Base-by-base conservation (phyloP, 37 sponge, comb jelly and placozoan genomes). In the Corticium candelabrum region DNA sequence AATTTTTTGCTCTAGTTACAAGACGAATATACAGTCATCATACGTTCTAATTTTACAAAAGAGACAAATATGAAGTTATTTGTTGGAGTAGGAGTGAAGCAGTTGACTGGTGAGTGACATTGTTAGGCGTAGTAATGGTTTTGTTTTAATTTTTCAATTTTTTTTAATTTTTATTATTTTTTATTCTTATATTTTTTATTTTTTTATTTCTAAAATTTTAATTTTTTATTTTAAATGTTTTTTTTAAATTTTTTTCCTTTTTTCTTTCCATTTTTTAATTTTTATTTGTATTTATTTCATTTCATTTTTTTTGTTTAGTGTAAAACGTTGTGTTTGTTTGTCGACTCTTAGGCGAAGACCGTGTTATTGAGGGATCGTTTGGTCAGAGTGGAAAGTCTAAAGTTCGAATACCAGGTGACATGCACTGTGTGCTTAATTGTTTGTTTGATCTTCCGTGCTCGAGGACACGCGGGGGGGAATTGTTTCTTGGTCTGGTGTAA, bases 371-470 rank as follows among this genome's bases (percentile, higher is more conserved):
- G 38, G 91, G 97, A 5, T 69, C 89, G 3, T 96, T 96, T 88
- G 97, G 97, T 11, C 82, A 92, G 3, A 90, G 84, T 83, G 97
- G 97, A 37, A 96, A 96, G 76, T 84, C 87, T 40, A 86, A 91
- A 73, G 82, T 96, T 15, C 34, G 7, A n/a, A 36, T 91, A 34
- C 79, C 84, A 83, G 84, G 92, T 91, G 89, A 83, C 1, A 37
- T 87, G 83, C 68, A 21, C 29, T 39, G 7, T 4, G n/a, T 67
- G 2, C 5, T 36, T 7, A 21, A 2, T n/a, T n/a, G n/a, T 4
- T 7, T 4, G 35, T 2, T 36, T 33, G 15, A 71, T 33, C n/a
- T 71, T 1, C 34, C 31, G 32, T 30, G n/a, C 4, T 36, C 40
- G 34, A 3, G 34, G 15, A 5, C 32, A 38, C 2, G 72, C 3